phyloP scores from a whole-genome alignment of 2,888 invertebrate species.

The Tetrapedia diversipes region DNA sequence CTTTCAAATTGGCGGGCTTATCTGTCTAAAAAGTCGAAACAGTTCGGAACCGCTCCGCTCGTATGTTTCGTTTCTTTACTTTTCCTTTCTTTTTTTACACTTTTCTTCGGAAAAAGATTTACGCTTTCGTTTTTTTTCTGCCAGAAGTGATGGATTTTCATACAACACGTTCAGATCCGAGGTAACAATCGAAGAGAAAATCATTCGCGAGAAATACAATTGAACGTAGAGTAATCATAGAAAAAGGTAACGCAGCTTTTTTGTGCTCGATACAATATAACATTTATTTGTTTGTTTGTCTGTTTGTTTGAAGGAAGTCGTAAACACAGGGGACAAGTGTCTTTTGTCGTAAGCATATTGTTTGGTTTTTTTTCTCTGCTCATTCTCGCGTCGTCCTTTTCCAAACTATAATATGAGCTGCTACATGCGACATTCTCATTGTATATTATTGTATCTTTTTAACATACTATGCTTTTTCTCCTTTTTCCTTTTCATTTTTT shows the following conservation, averaged over 20 bases:
- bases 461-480: background rate
- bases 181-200: slow-evolving; percentile 18
- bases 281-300: background rate
- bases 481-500: no score
- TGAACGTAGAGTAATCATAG: slow-evolving; percentile 10
- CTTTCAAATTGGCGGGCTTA: background rate
- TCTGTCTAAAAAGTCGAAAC: background rate
- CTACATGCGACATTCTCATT: slow-evolving; percentile 21
- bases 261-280: slow-evolving; percentile 32
- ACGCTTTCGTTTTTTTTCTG: no score
- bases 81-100: background rate
- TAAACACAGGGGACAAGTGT: slow-evolving; percentile 14
- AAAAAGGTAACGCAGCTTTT: slow-evolving; percentile 34
- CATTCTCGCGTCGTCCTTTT: background rate
- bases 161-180: slow-evolving; percentile 1
- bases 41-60: background rate
- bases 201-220: slow-evolving; percentile 27
- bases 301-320: slow-evolving; percentile 8
- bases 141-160: no score
- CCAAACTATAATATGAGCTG: slow-evolving; percentile 13
- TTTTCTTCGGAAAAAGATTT: no score
- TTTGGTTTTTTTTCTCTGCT: background rate
- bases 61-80: background rate
- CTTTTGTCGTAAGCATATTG: slow-evolving; percentile 2
- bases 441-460: background rate